A percentile compares a stretch with the other conserved stretches of the same genome.
These are phyloP conservation scores for Byasa hedistus DNA, from an alignment of 2,888 invertebrate genomes.

Conservation along the genomic window DNA sequence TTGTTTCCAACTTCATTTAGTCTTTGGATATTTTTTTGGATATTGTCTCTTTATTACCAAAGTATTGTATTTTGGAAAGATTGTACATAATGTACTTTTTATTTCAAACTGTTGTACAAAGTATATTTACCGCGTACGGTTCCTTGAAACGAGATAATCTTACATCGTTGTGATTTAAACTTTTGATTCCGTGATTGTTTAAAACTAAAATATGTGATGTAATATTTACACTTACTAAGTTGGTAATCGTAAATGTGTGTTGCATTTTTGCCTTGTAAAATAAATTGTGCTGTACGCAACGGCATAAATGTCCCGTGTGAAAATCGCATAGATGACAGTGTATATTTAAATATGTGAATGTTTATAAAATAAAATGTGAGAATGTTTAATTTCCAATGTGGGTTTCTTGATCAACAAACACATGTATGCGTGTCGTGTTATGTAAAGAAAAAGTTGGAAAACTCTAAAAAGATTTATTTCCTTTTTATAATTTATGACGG, in stretches of 20 bases:
- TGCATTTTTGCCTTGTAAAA: slow-evolving; percentile 20
- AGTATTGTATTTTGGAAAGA: too few species aligned
- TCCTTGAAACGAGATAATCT: not conserved
- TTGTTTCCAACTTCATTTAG: too few species aligned
- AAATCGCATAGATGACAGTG: slow-evolving; percentile 20
- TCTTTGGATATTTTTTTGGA: too few species aligned
- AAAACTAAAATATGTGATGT: slow-evolving; percentile 8
- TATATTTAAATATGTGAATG: not conserved
- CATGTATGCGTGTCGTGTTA: not conserved
- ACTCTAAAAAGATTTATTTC: not conserved
- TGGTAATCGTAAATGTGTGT: slow-evolving; percentile 19
- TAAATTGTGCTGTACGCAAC: slow-evolving; percentile 19
- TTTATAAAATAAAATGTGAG: slow-evolving; percentile 7
- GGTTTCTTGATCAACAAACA: not conserved
- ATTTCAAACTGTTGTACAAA: too few species aligned
- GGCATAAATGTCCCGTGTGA: slow-evolving; percentile 23
- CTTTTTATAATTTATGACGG: not conserved
- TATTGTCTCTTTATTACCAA: too few species aligned
- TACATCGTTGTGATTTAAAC: not conserved
- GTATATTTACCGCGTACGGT: too few species aligned
- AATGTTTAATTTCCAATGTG: not conserved
- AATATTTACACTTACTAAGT: slow-evolving; percentile 7
- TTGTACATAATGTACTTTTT: too few species aligned
- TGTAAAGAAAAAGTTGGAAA: not conserved
- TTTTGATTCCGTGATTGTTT: not conserved